Conservation (phyloP, 2,888 invertebrate genomes). For the Stratiomys singularior region DNA sequence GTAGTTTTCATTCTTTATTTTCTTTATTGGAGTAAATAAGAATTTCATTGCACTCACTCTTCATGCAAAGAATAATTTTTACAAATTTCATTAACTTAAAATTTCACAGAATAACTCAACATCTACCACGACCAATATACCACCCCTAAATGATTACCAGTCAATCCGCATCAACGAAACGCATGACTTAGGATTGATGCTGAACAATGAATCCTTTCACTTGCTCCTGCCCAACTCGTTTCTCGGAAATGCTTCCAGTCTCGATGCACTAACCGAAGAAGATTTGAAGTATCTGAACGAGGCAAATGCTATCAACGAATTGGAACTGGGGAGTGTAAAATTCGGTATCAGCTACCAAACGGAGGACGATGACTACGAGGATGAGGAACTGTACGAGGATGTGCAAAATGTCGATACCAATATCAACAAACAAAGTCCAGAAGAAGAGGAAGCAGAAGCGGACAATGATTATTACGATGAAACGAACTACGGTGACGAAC, state of each 20-base stretch:
- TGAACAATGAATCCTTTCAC: conserved; percentile 10
- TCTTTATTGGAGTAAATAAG: too few species aligned
- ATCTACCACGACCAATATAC: background rate
- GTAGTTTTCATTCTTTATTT: too few species aligned
- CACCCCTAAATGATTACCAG: background rate
- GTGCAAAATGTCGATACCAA: too few species aligned
- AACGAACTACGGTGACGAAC: background rate
- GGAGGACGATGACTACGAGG: background rate
- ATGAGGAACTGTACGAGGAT: too few species aligned
- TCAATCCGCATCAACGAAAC: conserved; percentile 28
- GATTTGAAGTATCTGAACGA: conserved; percentile 27
- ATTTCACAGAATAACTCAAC: conserved; percentile 1
- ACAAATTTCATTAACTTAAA: too few species aligned
- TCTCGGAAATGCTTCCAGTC: conserved; percentile 5
- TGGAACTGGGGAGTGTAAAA: too few species aligned
- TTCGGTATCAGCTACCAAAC: background rate
- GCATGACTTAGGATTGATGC: conserved; percentile 29
- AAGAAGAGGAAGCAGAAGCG: background rate
- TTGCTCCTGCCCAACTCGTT: conserved; percentile 12
- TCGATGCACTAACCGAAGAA: conserved; percentile 31
- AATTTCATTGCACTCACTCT: too few species aligned
- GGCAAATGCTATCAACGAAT: background rate
- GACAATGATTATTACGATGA: background rate
- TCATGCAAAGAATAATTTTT: too few species aligned
- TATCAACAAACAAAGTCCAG: background rate